These are phyloP conservation scores for Pachycephus smyrnensis DNA, from an alignment of 2,888 invertebrate species.

Conservation along the genomic window DNA sequence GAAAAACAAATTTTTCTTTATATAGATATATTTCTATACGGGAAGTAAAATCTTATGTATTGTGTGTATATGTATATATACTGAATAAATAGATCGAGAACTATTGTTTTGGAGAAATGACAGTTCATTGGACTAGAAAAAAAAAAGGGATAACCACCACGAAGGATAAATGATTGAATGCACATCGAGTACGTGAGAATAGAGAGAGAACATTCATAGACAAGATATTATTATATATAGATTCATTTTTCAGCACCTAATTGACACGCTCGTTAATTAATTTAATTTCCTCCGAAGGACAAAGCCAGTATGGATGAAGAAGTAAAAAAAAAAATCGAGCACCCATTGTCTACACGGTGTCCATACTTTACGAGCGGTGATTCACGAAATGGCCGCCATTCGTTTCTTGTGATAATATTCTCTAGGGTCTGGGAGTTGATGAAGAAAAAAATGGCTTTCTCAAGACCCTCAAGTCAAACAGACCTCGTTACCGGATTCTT, in stretches of 20 bases:
- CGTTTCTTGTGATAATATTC: neutral
- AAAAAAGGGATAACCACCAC: neutral
- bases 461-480: neutral
- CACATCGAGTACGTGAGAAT: conserved; percentile 38
- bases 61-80: too few species aligned
- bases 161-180: conserved; percentile 18
- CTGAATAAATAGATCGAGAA: neutral
- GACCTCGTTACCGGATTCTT: neutral
- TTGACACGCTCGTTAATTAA: conserved; percentile 29
- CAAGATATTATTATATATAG: neutral
- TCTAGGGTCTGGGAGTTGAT: neutral
- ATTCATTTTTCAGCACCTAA: conserved; percentile 28
- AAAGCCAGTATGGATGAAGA: neutral
- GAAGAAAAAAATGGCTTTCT: neutral
- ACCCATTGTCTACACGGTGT: neutral
- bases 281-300: conserved; percentile 31
- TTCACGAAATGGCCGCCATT: neutral
- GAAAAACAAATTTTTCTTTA: too few species aligned
- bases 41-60: too few species aligned
- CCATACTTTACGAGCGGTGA: neutral
- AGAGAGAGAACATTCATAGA: neutral
- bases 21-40: too few species aligned
- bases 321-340: neutral
- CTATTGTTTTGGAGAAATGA: neutral
- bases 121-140: neutral